Base-by-base conservation (phyloP, 2,797 vertebrate species). In the Emys orbicularis region DNA sequence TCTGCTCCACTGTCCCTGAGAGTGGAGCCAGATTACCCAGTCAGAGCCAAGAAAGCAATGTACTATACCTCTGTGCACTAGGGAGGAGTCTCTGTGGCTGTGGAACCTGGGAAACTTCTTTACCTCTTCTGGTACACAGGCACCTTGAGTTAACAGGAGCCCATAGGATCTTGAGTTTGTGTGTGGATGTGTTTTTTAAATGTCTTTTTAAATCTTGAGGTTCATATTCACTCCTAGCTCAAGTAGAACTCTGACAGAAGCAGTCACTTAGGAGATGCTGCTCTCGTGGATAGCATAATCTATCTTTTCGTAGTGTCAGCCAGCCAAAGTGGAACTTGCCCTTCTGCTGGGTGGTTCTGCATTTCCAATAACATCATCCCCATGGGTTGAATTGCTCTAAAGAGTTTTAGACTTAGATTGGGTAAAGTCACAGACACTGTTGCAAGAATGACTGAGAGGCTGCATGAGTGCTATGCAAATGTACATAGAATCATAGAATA, bases 101-200 rank as follows among this genome's bases (percentile, higher is more conserved):
- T 68, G 47, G 41, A 56, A 52, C 79, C 81, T 79, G 65, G 8
- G 27, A 74, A 41, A 74, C 34, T 19, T 12, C 9, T 89, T 31
- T 74, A 37, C 27, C 2, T 68, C n/a, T 72, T 12, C 25, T 74
- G 80, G 50, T 34, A 23, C 3, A 23, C 41, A 74, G 56, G 10
- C 54, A 41, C 87, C 59, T 84, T 47, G 23, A 0, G 1, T 31
- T 89, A 21, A 68, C 16, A 0, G 13, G 0, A 82, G 5, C 37
- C 11, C 2, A 4, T 57, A 57, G 34, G 23, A 25, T 53, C 72
- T 76, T 29, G 21, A 12, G 25, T 76, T 13, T 57, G n/a, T 57
- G 52, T 76, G 49, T 61, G 72, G 37, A 25, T 34, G 7, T 61
- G 8, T 74, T 50, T 81, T 79, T 21, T 74, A 61, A 61, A 76